These are phyloP conservation scores for Chaenocephalus aceratus DNA, from an alignment of 2,113 vertebrate genomes.

Conservation along the genomic window DNA sequence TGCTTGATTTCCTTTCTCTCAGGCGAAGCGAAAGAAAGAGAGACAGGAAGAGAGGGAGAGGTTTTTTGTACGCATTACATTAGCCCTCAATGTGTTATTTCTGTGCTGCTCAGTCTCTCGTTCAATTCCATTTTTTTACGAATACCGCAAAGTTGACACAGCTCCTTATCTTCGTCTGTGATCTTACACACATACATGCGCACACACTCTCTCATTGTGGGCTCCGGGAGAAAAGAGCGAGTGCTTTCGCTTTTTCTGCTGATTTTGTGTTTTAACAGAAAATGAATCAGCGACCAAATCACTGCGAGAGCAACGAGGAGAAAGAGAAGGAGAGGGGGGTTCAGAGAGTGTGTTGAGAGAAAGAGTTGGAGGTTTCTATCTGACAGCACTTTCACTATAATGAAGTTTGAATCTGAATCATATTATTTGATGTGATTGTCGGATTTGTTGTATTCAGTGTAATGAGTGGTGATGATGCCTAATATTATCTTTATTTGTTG, in stretches of 20 bases:
- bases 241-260: slow-evolving; percentile 37
- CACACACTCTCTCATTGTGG: background rate
- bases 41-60: background rate
- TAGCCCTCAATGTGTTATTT: slow-evolving; percentile 39
- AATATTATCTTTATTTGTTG: background rate
- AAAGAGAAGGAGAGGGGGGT: background rate
- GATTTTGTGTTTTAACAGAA: slow-evolving; percentile 60
- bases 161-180: slow-evolving; percentile 55
- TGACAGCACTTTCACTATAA: background rate
- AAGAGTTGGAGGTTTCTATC: slow-evolving; percentile 27
- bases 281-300: slow-evolving; percentile 60
- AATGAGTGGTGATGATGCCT: background rate
- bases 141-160: slow-evolving; percentile 59
- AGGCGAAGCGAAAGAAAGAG: slow-evolving; percentile 12
- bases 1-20: slow-evolving; percentile 36
- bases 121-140: slow-evolving; percentile 46
- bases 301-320: slow-evolving; percentile 33
- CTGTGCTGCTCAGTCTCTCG: slow-evolving; percentile 34
- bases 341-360: slow-evolving; percentile 9
- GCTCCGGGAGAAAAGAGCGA: slow-evolving; percentile 12
- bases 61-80: slow-evolving; percentile 31
- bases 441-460: background rate
- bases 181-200: slow-evolving; percentile 35
- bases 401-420: background rate
- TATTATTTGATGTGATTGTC: background rate